Evolutionary conservation across 2,888 invertebrate genomes (phyloP).

Genomic region (Entomobrya proxima): DNA sequence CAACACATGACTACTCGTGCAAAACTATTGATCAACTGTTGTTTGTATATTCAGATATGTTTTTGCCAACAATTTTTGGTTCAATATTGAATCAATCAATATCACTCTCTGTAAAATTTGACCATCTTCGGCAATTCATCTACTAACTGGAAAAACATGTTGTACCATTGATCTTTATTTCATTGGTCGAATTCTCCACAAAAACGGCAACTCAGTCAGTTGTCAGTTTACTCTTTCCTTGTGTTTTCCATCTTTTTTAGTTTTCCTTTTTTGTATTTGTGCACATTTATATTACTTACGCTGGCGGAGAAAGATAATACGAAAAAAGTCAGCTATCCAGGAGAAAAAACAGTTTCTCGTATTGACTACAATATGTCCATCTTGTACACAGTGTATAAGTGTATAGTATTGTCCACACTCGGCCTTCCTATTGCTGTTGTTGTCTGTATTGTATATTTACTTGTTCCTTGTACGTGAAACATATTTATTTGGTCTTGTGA

Average conservation of each 20-base stretch:
- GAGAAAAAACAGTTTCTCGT: not conserved
- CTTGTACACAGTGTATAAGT: not conserved
- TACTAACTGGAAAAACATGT: slow-evolving; percentile 11
- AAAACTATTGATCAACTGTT: too few relatives aligned
- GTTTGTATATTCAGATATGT: too few relatives aligned
- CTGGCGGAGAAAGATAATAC: not conserved
- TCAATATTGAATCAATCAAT: not conserved
- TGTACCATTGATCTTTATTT: slow-evolving; percentile 43
- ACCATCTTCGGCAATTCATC: not conserved
- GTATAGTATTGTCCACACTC: slow-evolving; percentile 23
- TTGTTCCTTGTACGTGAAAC: slow-evolving; percentile 56
- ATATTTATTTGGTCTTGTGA: slow-evolving; percentile 63
- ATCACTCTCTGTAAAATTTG: not conserved
- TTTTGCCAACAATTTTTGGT: too few relatives aligned
- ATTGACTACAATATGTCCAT: not conserved
- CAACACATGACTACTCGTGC: too few relatives aligned
- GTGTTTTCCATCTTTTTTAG: not conserved
- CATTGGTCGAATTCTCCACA: not conserved
- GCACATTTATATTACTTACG: slow-evolving; percentile 22
- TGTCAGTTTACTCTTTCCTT: not conserved
- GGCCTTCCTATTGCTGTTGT: not conserved
- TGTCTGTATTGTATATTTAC: not conserved
- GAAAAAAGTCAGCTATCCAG: not conserved
- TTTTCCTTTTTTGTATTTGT: not conserved
- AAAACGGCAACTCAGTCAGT: not conserved